phyloP scores from a whole-genome alignment of 2,797 vertebrate genomes.

The Gallirallus australis region DNA sequence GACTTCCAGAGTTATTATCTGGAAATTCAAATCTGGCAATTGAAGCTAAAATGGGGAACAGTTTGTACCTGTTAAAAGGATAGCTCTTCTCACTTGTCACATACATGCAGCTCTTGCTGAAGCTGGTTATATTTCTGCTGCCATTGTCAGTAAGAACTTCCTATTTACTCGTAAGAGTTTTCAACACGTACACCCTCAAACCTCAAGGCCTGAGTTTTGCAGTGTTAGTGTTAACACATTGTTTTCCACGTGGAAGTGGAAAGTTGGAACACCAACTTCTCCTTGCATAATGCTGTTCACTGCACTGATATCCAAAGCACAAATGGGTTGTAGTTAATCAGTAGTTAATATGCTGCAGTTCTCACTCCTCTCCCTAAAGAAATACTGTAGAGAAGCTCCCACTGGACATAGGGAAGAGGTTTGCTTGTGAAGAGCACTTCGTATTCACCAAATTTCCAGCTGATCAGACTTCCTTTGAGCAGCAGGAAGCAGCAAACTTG shows the following conservation, averaged over 20 bases:
- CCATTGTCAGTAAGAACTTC: neutral
- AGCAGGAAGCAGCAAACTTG: neutral
- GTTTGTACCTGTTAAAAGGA: neutral
- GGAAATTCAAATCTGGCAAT: neutral
- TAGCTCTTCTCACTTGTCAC: neutral
- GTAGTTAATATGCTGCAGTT: neutral
- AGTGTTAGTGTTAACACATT: neutral
- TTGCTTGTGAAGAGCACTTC: neutral
- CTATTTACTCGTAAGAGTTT: neutral
- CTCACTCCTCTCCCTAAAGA: neutral
- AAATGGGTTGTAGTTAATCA: neutral
- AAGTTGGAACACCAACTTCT: neutral
- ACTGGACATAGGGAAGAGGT: neutral
- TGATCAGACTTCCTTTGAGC: neutral
- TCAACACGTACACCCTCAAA: neutral
- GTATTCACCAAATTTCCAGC: neutral
- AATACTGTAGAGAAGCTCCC: neutral
- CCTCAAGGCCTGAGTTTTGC: neutral
- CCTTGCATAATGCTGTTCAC: neutral
- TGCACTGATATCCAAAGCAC: neutral
- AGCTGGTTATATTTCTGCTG: neutral
- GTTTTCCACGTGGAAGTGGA: neutral
- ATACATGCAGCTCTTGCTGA: neutral
- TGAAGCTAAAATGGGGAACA: neutral
- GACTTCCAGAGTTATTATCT: neutral